These are phyloP conservation scores for Drosophila sp. DNA, from an alignment of 1,140 invertebrate species.

Conservation along the genomic window DNA sequence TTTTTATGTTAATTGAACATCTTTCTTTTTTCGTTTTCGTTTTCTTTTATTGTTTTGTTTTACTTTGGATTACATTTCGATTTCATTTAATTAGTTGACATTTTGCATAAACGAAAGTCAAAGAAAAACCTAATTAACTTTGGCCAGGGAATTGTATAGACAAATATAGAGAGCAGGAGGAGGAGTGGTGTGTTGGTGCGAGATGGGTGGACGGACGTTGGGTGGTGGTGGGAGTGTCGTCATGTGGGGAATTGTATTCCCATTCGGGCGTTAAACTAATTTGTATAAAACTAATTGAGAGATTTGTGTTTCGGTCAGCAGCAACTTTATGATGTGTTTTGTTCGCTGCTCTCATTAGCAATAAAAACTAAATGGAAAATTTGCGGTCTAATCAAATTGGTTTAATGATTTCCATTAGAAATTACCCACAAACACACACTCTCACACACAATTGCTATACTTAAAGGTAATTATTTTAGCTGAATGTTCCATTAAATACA, in stretches of 20 bases:
- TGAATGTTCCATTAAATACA: neutral
- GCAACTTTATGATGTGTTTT: conserved; percentile 65
- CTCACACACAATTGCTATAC: neutral
- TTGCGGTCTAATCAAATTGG: conserved; percentile 52
- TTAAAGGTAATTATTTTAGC: conserved; percentile 1
- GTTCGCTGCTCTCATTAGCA: conserved; percentile 66
- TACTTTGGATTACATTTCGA: conserved; percentile 64
- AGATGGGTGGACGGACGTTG: too few species aligned
- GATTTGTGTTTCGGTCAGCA: conserved; percentile 54
- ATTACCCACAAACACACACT: neutral
- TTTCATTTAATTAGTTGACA: conserved; percentile 68
- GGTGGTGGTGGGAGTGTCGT: conserved; percentile 1
- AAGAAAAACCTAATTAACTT: conserved; percentile 15
- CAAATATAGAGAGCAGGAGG: neutral
- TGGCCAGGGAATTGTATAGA: neutral
- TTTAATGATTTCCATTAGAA: neutral
- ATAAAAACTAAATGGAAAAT: conserved; percentile 62
- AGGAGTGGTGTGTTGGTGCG: neutral
- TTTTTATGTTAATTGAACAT: conserved; percentile 80
- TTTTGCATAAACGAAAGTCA: conserved; percentile 45
- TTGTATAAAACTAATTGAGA: conserved; percentile 74
- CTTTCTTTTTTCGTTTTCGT: conserved; percentile 34
- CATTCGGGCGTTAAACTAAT: conserved; percentile 80
- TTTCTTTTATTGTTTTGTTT: conserved; percentile 17
- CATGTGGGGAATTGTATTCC: conserved; percentile 49